Evolutionary conservation across 1,140 invertebrate genomes (phyloP).

Genomic region (Hirudo medicinalis): DNA sequence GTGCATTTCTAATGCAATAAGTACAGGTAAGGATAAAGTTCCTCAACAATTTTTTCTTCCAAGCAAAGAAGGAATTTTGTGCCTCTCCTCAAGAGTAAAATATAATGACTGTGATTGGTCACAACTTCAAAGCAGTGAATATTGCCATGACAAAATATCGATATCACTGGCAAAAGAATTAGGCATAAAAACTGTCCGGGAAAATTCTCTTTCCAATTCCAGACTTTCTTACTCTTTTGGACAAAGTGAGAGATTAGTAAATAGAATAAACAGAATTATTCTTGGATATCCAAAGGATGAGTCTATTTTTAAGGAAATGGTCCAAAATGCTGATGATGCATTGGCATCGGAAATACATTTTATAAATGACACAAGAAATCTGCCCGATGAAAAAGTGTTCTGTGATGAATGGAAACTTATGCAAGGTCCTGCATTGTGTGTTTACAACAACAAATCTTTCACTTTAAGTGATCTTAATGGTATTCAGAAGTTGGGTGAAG

Average conservation of each 20-base stretch:
- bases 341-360: conserved; percentile 30
- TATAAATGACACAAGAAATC: conserved; percentile 27
- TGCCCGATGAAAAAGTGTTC: conserved; percentile 21
- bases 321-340: conserved; percentile 41
- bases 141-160: conserved; percentile 7
- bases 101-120: conserved; percentile 15
- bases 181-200: not conserved
- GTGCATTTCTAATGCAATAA: too few relatives aligned
- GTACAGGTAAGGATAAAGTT: not conserved
- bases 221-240: conserved; percentile 15
- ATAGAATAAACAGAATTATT: conserved; percentile 31
- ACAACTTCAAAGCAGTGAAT: conserved; percentile 1
- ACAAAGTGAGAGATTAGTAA: conserved; percentile 22
- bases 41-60: conserved; percentile 1
- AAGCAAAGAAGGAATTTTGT: conserved; percentile 11
- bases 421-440: conserved; percentile 28
- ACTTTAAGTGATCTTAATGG: conserved; percentile 28
- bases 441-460: conserved; percentile 30
- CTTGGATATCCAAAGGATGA: conserved; percentile 30
- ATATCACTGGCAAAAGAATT: not conserved
- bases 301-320: conserved; percentile 29
- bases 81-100: not conserved
- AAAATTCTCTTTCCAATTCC: not conserved
- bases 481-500: conserved; percentile 29
- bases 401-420: conserved; percentile 24